Base-by-base conservation (phyloP, 2,113 vertebrate species). In the Gorilla gorilla region DNA sequence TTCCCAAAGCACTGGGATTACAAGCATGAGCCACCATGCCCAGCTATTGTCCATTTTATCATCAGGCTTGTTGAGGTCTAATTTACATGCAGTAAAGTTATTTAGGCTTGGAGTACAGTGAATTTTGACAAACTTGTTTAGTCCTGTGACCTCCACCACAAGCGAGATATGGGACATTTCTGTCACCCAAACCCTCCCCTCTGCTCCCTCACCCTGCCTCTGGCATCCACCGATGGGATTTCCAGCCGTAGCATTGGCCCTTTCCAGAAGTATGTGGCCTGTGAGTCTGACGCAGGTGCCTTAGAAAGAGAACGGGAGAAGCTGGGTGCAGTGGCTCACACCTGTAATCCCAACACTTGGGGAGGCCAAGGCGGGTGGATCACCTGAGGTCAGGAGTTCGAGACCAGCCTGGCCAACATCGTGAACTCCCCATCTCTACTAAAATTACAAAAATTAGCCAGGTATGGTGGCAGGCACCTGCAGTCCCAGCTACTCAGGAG, bases 31-130 rank as follows among this genome's bases (percentile, higher is more conserved):
- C 61, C 61, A 64, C 27, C 61, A 5, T 0, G 2, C 61, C 61
- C 5, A 30, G 61, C 61, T 64, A 6, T 30, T 30, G 27, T 32
- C 27, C 2, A 1, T 32, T 64, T 30, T 14, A 30, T 64, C 27
- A 30, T 57, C 23, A 1, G 66, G 48, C 16, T 20, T 73, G 1
- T 10, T 12, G 57, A 61, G 40, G 2, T n/a, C 35, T 32, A 0
- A 14, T 32, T 11, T 12, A 40, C 5, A 16, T 0, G 0, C n/a
- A 6, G 59, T 1, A 0, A 2, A 18, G 52, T 3, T 27, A 32
- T 32, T 40, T 8, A n/a, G 70, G 9, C 3, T 13, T 9, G 2
- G 8, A 13, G 40, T 5, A 0, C 14, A 6, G 25, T 55, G 73
- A 45, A 2, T 40, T 9, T 6, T 30, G 43, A 55, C 75, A 17